phyloP scores from a whole-genome alignment of 1,140 invertebrate genomes.

The Tetranychus cinnabarinus region DNA sequence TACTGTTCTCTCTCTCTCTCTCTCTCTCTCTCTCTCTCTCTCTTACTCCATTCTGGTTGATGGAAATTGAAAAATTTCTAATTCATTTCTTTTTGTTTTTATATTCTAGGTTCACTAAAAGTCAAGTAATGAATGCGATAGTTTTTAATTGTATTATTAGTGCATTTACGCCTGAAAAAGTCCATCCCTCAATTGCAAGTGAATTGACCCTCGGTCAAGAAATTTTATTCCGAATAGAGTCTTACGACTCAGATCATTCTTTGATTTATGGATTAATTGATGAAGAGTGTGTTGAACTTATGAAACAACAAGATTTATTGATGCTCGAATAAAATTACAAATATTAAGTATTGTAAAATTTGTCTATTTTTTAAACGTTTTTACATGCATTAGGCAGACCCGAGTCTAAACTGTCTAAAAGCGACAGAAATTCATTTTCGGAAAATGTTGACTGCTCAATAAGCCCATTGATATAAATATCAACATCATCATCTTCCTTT shows the following conservation, averaged over 20 bases:
- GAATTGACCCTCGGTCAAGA: neutral
- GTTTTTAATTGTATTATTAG: neutral
- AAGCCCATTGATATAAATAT: too few species aligned
- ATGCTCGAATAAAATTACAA: too few species aligned
- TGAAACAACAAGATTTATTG: neutral
- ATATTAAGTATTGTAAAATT: too few species aligned
- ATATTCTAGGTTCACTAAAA: neutral
- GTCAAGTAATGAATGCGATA: neutral
- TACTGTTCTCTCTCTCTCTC: neutral
- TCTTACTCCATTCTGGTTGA: neutral
- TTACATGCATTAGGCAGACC: too few species aligned
- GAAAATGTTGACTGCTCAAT: too few species aligned
- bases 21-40: neutral
- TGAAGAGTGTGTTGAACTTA: neutral
- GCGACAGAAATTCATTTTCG: too few species aligned
- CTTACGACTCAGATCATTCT: neutral
- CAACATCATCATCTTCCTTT: too few species aligned
- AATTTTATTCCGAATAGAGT: neutral
- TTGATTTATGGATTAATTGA: neutral
- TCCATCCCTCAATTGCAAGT: neutral
- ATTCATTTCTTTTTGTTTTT: neutral
- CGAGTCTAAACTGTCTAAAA: too few species aligned
- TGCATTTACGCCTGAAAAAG: neutral
- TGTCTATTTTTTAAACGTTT: too few species aligned
- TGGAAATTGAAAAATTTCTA: neutral